Evolutionary conservation across 37 sponge, comb jelly and placozoan species (phyloP), one percentile per base, ranked within the genome.

Genomic region (Hormiphora californensis): DNA sequence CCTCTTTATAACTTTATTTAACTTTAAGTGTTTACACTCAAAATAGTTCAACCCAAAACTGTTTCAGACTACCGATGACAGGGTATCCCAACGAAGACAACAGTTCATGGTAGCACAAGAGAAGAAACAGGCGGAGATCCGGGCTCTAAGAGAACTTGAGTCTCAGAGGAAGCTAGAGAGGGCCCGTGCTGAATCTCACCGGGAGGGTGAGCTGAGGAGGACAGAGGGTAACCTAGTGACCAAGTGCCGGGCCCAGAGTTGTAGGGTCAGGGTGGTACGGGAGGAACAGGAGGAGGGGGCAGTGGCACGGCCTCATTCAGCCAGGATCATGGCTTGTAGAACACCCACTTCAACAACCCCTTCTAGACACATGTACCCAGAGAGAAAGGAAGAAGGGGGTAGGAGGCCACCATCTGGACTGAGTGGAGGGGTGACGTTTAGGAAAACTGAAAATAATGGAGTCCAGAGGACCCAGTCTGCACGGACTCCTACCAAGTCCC

Each of bases 161-260:
- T 46, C 21, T 4, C 81, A 73, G 81, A 39, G 81, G 27, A 73
- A 73, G 23, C 81, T 73, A 5, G 36, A 73, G 81, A 39, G 21
- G 46, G 35, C 21, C 44, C 4, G 81, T 4, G 17, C 40, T 27
- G 46, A 73, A 46, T 19, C 38, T 34, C 81, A 73, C 36, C 4
- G n/a, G n/a, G 61, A 57, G 22, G 46, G 46, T 8, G 23, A 27
- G 23, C 17, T 32, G 5, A 1, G 32, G 46, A 27, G 36, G 9
- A 43, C 35, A n/a, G 81, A 73, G 81, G 81, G 81, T n/a, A 73
- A 73, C 44, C 81, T 73, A 28, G 81, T 73, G 43, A 73, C 81
- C 23, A 39, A 41, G 81, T 73, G 81, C 43, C 35, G 81, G n/a
- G 36, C 81, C 25, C 40, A 73, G 81, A 43, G 46, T 22, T 43